Conservation (phyloP, 2,888 invertebrate genomes). For the Lasioglossum oenotherae region DNA sequence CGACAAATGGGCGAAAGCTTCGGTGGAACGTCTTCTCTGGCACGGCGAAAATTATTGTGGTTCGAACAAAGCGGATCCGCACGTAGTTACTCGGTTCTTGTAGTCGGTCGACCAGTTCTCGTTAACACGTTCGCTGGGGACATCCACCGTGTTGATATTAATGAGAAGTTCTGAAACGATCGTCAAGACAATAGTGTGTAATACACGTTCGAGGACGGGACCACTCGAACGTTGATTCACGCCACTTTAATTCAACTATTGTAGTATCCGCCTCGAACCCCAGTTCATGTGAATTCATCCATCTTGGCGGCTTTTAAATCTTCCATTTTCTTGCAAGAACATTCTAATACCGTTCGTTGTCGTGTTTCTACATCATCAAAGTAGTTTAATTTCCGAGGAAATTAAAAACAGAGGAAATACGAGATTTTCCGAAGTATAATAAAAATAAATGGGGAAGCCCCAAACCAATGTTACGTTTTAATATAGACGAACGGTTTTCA, state of each 20-base stretch:
- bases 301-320: no score
- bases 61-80: constrained; percentile 14
- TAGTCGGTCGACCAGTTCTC: constrained; percentile 25
- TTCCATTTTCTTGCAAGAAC: not conserved
- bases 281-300: no score
- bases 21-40: not conserved
- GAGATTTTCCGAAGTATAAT: not conserved
- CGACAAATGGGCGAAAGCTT: constrained; percentile 2
- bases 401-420: not conserved
- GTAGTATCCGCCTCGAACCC: not conserved
- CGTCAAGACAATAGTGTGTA: not conserved
- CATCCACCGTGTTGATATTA: constrained; percentile 1
- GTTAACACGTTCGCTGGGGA: constrained; percentile 8
- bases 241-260: not conserved
- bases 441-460: no score
- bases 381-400: no score
- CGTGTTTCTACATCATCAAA: no score
- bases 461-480: not conserved
- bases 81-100: constrained; percentile 33
- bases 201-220: not conserved
- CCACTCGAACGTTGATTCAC: not conserved
- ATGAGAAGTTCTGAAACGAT: constrained; percentile 5
- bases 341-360: not conserved
- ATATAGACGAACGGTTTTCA: not conserved
- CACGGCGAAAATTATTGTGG: not conserved